phyloP scores from a whole-genome alignment of 2,797 vertebrate genomes.

The Pseudochirops cupreus region DNA sequence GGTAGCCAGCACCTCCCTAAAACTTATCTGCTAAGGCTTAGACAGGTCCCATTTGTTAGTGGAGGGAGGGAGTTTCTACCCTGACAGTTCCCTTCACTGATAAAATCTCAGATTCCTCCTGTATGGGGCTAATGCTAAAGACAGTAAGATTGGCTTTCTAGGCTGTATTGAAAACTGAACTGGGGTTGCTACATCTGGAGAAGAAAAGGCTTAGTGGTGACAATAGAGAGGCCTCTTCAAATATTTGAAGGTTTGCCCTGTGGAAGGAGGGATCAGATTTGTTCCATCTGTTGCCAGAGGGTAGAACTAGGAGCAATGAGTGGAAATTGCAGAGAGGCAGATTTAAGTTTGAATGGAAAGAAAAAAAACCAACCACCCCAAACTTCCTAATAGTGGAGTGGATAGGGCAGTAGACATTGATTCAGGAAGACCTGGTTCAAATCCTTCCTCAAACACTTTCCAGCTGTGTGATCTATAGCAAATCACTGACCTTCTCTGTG shows the following conservation, averaged over 20 bases:
- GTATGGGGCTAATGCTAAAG: neutral
- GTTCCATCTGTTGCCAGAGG: neutral
- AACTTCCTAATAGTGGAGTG: neutral
- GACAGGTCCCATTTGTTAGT: neutral
- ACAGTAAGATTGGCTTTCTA: neutral
- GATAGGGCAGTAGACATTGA: neutral
- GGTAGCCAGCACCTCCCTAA: neutral
- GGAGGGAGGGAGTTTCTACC: neutral
- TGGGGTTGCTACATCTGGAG: too few relatives aligned
- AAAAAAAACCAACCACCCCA: neutral
- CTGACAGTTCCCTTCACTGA: neutral
- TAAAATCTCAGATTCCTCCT: neutral
- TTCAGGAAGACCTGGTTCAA: neutral
- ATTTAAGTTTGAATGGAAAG: neutral
- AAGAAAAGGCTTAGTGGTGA: neutral
- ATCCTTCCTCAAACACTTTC: neutral
- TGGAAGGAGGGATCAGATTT: neutral
- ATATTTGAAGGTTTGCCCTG: neutral
- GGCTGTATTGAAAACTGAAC: neutral
- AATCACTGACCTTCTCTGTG: neutral
- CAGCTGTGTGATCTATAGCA: neutral
- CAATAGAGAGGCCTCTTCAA: neutral
- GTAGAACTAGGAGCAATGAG: neutral
- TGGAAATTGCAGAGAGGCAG: neutral
- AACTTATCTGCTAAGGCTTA: neutral